Percentiles rank a stretch among this genome's conserved stretches.
Conservation (phyloP, 1,140 invertebrate genomes). For the Pentalonia nigronervosa region DNA sequence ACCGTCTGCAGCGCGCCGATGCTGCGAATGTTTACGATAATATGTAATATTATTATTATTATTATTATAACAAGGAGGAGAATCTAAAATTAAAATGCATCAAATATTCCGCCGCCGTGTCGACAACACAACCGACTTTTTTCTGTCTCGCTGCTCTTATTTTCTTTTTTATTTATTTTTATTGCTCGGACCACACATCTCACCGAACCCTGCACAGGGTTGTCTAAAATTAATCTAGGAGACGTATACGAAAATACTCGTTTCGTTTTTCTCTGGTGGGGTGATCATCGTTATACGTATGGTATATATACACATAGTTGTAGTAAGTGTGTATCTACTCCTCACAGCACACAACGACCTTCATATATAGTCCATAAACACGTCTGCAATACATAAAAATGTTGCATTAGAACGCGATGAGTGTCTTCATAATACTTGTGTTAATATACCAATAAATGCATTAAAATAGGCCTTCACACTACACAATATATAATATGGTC, state of each 20-base stretch:
- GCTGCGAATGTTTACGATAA: conserved; percentile 9
- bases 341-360: not conserved
- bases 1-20: not conserved
- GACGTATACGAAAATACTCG: not conserved
- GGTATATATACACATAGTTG: not conserved
- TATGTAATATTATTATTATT: not conserved
- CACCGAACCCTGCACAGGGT: not conserved
- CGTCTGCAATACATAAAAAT: not conserved
- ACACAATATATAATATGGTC: too few relatives aligned
- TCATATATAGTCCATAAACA: not conserved
- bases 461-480: not conserved
- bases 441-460: not conserved
- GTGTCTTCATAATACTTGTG: not conserved
- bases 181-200: not conserved
- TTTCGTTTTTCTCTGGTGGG: not conserved
- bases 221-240: conserved; percentile 17
- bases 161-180: not conserved
- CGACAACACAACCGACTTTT: too few relatives aligned
- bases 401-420: not conserved
- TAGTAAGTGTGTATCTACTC: not conserved
- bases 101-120: not conserved
- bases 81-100: not conserved
- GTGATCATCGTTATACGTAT: not conserved
- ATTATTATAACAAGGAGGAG: not conserved
- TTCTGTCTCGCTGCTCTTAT: not conserved